Evolutionary conservation across 2,113 vertebrate genomes (phyloP), one percentile per base, ranked within the genome.

Genomic region (Oxyruncus cristatus): DNA sequence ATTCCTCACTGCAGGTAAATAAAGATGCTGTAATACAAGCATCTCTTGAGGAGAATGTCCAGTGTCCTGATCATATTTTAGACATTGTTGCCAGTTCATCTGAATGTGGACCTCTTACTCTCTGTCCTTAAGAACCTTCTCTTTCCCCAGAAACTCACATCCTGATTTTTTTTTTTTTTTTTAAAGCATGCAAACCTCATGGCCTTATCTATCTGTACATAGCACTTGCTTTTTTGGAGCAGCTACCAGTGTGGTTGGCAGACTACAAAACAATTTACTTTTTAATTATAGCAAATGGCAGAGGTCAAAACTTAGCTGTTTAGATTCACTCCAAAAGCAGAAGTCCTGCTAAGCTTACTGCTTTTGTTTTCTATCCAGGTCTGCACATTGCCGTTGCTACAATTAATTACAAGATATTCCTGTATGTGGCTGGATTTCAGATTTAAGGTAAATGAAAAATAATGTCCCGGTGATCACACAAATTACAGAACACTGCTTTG

Each of bases 281-380:
- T 62, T 79, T 24, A 88, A 81, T 79, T 88, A 39, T 32, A 93
- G 35, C 46, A 83, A 68, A 92, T 47, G 47, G 52, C n/a, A 93
- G 72, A 86, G 37, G 88, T 92, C 65, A 88, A 88, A 94, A 83
- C 22, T 77, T 79, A 65, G 88, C 82, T 84, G 65, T 77, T 88
- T 30, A 75, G 8, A 78, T 33, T 65, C 1, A 6, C 85, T 77
- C 35, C 3, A 2, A 86, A 96, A 94, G 72, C 39, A 84, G 63
- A 88, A 83, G 49, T 68, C 61, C 73, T 72, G 44, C 75, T 93
- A 90, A 88, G 59, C 26, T 75, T 41, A 56, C 26, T 84, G 75
- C 6, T 94, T 80, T 86, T 67, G 59, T 47, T 55, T 83, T 77
- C 50, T 77, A n/a, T 71, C 73, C 68, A 89, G 41, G 32, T 61